Evolutionary conservation across 2,888 invertebrate genomes (phyloP).

Genomic region (Laothoe populi): DNA sequence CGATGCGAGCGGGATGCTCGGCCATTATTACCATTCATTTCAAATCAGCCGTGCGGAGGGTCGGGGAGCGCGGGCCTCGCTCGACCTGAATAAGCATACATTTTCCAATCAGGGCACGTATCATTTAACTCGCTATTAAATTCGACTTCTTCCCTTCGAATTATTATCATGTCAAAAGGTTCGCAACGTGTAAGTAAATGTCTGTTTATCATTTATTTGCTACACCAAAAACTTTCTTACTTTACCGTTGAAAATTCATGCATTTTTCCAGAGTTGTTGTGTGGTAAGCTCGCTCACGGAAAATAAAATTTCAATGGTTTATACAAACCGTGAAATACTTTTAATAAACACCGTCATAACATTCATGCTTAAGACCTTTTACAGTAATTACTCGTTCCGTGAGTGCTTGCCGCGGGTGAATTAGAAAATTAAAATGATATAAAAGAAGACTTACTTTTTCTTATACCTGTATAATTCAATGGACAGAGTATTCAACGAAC

Average conservation of each 20-base stretch:
- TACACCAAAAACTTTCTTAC: conserved; percentile 27
- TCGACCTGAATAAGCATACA: conserved; percentile 84
- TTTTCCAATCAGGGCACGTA: conserved; percentile 85
- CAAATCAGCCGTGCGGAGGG: conserved; percentile 81
- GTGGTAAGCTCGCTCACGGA: conserved; percentile 61
- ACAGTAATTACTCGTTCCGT: conserved; percentile 75
- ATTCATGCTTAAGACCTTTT: conserved; percentile 83
- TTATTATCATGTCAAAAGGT: conserved; percentile 79
- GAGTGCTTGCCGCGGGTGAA: conserved; percentile 66
- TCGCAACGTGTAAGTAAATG: conserved; percentile 55
- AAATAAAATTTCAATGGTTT: conserved; percentile 66
- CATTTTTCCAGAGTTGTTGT: conserved; percentile 62
- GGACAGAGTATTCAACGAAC: conserved; percentile 22
- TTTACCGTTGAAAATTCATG: conserved; percentile 23
- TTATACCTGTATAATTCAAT: conserved; percentile 56
- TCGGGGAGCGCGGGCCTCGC: conserved; percentile 61
- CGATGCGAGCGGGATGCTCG: conserved; percentile 80
- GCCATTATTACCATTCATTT: conserved; percentile 85
- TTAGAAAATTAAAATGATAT: conserved; percentile 79
- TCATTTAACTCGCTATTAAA: conserved; percentile 85
- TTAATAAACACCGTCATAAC: conserved; percentile 83
- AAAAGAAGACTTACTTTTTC: conserved; percentile 76
- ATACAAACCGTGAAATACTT: conserved; percentile 72
- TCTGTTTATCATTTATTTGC: conserved; percentile 51
- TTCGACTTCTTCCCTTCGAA: conserved; percentile 82